A percentile compares a stretch with the other conserved stretches of the same genome.
These are phyloP conservation scores for Philopotamus ludificatus DNA, from an alignment of 1,140 invertebrate species.

Conservation along the genomic window DNA sequence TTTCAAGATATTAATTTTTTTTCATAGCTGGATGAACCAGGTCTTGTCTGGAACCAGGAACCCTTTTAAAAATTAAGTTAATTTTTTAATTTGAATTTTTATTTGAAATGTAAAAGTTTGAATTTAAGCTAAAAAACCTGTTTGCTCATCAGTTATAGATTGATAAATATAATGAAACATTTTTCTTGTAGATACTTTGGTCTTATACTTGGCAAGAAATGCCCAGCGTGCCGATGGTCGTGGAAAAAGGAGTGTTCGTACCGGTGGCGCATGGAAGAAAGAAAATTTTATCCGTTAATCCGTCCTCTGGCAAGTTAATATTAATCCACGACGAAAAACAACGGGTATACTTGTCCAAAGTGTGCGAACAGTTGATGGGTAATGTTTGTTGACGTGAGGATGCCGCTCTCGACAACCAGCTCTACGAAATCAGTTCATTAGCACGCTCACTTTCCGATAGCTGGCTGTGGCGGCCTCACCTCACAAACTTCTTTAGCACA, in stretches of 20 bases:
- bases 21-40: too few species aligned
- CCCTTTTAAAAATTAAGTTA: too few species aligned
- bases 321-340: conserved; percentile 51
- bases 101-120: too few species aligned
- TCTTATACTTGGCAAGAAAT: conserved; percentile 53
- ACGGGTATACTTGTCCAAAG: conserved; percentile 48
- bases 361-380: conserved; percentile 50
- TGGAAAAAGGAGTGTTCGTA: conserved; percentile 51
- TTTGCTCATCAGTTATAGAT: too few species aligned
- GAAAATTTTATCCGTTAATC: conserved; percentile 52
- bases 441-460: conserved; percentile 48
- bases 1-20: too few species aligned
- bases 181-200: conserved; percentile 51
- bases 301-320: conserved; percentile 46
- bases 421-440: conserved; percentile 50
- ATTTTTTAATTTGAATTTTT: conserved; percentile 33
- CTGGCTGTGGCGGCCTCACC: conserved; percentile 5
- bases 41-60: too few species aligned
- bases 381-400: conserved; percentile 50
- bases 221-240: conserved; percentile 49
- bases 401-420: conserved; percentile 40
- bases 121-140: neutral
- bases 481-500: conserved; percentile 4
- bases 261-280: conserved; percentile 48
- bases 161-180: conserved; percentile 6